Base-by-base conservation (phyloP, 2,797 vertebrate genomes). In the Xenops minutus region DNA sequence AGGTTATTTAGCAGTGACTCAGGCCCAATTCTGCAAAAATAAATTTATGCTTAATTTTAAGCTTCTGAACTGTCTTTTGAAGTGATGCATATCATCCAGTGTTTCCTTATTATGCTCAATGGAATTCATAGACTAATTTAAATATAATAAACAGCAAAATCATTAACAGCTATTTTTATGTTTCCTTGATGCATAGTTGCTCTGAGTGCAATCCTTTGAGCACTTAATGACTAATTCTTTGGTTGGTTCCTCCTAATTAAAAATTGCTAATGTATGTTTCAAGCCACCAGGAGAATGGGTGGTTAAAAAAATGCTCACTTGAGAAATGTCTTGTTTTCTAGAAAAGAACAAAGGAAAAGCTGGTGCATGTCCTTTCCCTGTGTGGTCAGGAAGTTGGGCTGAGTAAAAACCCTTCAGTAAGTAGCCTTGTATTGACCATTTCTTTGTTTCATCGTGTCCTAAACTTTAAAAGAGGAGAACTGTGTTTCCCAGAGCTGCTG, bases 361-460 rank as follows among this genome's bases (percentile, higher is more conserved):
- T 99, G 95, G 99, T 99, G 55, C 99, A 99, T 5, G 99, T 99
- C 75, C 98, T 99, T 88, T 99, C 99, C 81, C 98, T 99, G 3
- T 99, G 99, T 91, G 99, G 99, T 95, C 99, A 99, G 97, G 99
- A 99, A 98, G 99, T 99, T 72, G 99, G 99, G 90, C 98, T 99
- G 88, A 99, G 99, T 95, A 99, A 99, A 98, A 99, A 99, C 86
- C 99, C 99, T 73, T 99, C 99, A 44, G 99, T 99, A 98, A 99
- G 99, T 97, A 76, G 69, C 43, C 6, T 51, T 46, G 1, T 23
- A 48, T 90, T 64, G 88, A 51, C 51, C 20, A 23, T 37, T 62
- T 89, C 24, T 89, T 79, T 76, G 14, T 81, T 86, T 80, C 41
- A 36, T 59, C 8, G 0, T 68, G 37, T 75, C 72, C 61, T 88